A percentile compares a stretch with the other conserved stretches of the same genome.
Conservation (phyloP, 2,888 invertebrate species). For the Idaea straminata region DNA sequence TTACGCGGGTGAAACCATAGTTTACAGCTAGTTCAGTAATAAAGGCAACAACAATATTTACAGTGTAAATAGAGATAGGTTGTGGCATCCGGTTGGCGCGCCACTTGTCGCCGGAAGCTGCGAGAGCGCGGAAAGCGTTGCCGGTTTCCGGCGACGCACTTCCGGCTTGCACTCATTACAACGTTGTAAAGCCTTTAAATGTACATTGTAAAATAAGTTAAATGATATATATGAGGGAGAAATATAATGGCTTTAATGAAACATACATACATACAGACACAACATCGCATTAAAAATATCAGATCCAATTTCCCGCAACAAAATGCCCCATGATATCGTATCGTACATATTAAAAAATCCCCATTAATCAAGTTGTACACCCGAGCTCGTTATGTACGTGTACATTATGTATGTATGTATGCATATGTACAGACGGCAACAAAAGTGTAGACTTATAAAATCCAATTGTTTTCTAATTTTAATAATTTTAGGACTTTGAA, state of each 20-base stretch:
- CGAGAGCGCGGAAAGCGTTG: constrained; percentile 15
- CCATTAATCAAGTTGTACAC: not conserved
- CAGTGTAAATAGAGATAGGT: not conserved
- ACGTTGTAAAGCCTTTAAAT: not conserved
- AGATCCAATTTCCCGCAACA: not conserved
- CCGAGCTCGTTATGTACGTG: not conserved
- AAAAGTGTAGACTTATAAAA: not conserved
- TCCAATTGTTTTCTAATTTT: not conserved
- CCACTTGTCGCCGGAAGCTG: constrained; percentile 14
- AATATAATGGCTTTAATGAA: too few species aligned
- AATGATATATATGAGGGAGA: too few species aligned
- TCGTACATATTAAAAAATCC: not conserved
- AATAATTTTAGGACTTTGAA: too few species aligned
- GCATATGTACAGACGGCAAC: not conserved
- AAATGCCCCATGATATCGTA: not conserved
- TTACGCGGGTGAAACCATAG: not conserved
- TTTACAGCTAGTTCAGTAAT: not conserved
- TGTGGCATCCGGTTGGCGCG: constrained; percentile 1
- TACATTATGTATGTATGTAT: not conserved
- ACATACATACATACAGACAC: not conserved
- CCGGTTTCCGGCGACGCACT: constrained; percentile 17
- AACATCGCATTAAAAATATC: not conserved
- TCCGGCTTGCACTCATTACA: constrained; percentile 9
- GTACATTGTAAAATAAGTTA: not conserved
- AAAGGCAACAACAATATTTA: not conserved